Conservation (phyloP, 2,888 invertebrate genomes). For the Strigamia maritima region DNA sequence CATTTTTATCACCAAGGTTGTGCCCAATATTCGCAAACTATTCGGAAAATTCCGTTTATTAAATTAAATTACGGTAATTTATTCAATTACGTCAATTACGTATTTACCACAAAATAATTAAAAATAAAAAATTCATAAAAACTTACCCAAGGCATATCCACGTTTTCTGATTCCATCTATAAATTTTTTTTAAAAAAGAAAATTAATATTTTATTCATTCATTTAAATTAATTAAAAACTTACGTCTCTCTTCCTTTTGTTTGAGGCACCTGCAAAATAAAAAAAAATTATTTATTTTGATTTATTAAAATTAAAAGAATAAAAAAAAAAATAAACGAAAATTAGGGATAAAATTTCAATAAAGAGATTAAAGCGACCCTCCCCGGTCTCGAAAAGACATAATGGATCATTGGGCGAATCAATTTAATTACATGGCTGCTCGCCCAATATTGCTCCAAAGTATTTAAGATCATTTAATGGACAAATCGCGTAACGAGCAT, state of each 20-base stretch:
- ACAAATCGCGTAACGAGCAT: slow-evolving; percentile 28
- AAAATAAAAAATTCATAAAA: no score
- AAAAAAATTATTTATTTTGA: slow-evolving; percentile 10
- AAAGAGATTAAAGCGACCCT: slow-evolving; percentile 18
- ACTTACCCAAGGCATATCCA: slow-evolving; percentile 42
- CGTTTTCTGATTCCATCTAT: slow-evolving; percentile 41
- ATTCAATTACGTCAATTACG: no score
- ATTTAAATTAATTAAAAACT: slow-evolving; percentile 34
- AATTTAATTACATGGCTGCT: slow-evolving; percentile 15
- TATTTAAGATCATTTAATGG: slow-evolving; percentile 15
- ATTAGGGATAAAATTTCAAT: slow-evolving; percentile 7
- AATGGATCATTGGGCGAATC: slow-evolving; percentile 15
- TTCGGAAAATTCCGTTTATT: no score
- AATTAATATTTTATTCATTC: neutral
- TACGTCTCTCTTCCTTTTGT: slow-evolving; percentile 42
- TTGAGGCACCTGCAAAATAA: slow-evolving; percentile 41
- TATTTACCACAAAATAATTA: no score
- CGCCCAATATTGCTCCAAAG: slow-evolving; percentile 6
- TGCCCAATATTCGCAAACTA: no score
- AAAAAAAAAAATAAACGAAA: slow-evolving; percentile 6
- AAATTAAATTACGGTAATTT: no score
- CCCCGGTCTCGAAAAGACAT: neutral
- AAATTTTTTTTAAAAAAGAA: slow-evolving; percentile 2
- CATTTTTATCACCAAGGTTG: no score
- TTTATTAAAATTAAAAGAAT: neutral